These are phyloP conservation scores for Ceratoteleas bidentatus DNA, from an alignment of 1,140 invertebrate species.

Conservation along the genomic window DNA sequence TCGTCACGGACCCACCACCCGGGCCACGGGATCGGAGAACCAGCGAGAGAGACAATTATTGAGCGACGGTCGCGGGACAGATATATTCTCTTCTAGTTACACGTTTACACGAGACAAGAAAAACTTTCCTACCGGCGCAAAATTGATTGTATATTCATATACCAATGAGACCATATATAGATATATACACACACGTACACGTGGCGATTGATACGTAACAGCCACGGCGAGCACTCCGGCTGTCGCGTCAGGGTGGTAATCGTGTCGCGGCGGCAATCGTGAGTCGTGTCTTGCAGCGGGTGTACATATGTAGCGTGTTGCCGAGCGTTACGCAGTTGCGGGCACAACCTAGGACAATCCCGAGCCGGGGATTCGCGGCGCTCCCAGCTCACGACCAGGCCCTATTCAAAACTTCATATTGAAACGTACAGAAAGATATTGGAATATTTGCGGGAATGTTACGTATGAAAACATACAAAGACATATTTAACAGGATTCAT, in stretches of 20 bases:
- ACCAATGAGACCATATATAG: conserved; percentile 41
- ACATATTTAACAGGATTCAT: no score
- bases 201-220: no score
- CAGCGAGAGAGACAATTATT: conserved; percentile 28
- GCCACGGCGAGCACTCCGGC: no score
- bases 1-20: not conserved
- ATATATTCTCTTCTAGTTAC: conserved; percentile 77
- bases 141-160: conserved; percentile 71
- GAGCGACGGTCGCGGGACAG: conserved; percentile 54
- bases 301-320: conserved; percentile 64
- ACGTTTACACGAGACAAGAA: conserved; percentile 46
- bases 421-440: no score
- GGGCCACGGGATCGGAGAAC: not conserved
- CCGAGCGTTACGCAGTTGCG: conserved; percentile 51
- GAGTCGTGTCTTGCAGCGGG: no score
- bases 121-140: conserved; percentile 75
- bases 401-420: no score
- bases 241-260: no score
- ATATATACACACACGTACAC: conserved; percentile 34
- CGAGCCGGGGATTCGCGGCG: conserved; percentile 43
- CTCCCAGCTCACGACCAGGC: conserved; percentile 53
- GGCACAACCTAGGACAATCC: conserved; percentile 58
- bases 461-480: no score
- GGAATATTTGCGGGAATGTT: no score
- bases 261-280: no score